phyloP scores from a whole-genome alignment of 2,888 invertebrate genomes.

The Tricholauxania praeusta region DNA sequence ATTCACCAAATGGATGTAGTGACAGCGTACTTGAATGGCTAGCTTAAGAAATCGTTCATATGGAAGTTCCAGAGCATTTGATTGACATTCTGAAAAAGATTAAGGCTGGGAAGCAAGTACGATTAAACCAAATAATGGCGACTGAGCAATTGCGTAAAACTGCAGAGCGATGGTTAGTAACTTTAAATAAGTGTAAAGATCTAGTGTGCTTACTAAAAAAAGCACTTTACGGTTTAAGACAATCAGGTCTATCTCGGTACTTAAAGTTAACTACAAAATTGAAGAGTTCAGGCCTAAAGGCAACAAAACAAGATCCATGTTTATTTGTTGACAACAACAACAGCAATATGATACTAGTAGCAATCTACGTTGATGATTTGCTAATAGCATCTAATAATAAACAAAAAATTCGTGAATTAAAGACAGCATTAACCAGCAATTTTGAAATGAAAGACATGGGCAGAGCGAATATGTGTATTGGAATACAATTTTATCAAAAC shows the following conservation, averaged over 20 bases:
- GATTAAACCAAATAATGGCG: neutral
- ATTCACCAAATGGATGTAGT: conserved; percentile 5
- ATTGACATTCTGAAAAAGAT: conserved; percentile 1
- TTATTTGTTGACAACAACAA: conserved; percentile 39
- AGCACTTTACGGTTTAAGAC: conserved; percentile 41
- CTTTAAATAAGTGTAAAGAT: neutral
- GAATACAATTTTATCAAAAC: conserved; percentile 42
- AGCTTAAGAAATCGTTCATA: neutral
- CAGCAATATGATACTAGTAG: conserved; percentile 38
- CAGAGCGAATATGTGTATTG: conserved; percentile 39
- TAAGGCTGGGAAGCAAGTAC: conserved; percentile 7
- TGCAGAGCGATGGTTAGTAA: conserved; percentile 8
- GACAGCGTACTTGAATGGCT: neutral
- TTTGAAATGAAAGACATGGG: conserved; percentile 48
- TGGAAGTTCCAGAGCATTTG: conserved; percentile 14
- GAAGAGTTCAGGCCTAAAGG: conserved; percentile 28
- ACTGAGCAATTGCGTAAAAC: neutral
- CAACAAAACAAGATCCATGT: conserved; percentile 43
- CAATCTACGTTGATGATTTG: conserved; percentile 46
- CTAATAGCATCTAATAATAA: conserved; percentile 44
- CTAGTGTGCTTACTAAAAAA: conserved; percentile 36
- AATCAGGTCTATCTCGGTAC: conserved; percentile 44
- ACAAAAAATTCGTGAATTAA: conserved; percentile 30
- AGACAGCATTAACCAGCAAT: conserved; percentile 30
- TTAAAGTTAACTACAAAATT: conserved; percentile 36